phyloP scores from a whole-genome alignment of 1,140 invertebrate species.

The Probaryconus sp. region DNA sequence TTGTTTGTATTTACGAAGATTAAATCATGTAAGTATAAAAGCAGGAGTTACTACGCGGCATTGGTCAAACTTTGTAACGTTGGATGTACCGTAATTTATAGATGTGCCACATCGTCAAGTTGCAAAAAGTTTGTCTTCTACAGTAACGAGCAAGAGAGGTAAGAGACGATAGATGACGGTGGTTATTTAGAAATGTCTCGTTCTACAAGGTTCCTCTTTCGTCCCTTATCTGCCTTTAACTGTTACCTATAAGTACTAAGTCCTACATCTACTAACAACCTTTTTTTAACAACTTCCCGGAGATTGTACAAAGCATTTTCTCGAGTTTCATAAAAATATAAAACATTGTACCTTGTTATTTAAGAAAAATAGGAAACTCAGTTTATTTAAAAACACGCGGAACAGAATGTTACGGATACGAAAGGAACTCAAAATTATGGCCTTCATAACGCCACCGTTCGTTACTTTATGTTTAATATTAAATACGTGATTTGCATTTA shows the following conservation, averaged over 20 bases:
- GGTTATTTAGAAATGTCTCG: slow-evolving; percentile 45
- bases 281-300: slow-evolving; percentile 2
- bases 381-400: slow-evolving; percentile 10
- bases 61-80: slow-evolving; percentile 30
- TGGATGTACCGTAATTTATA: slow-evolving; percentile 38
- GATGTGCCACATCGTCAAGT: slow-evolving; percentile 38
- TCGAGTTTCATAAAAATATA: neutral
- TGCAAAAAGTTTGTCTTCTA: slow-evolving; percentile 40
- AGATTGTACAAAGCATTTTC: neutral
- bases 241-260: slow-evolving; percentile 13
- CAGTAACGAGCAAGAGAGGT: slow-evolving; percentile 39
- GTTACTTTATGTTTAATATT: no score
- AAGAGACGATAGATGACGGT: slow-evolving; percentile 39
- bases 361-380: no score
- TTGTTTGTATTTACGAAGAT: slow-evolving; percentile 26
- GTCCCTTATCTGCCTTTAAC: slow-evolving; percentile 28
- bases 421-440: no score
- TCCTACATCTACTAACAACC: slow-evolving; percentile 12
- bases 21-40: slow-evolving; percentile 29
- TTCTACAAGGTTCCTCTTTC: slow-evolving; percentile 12
- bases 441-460: no score
- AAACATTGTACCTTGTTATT: no score
- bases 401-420: no score
- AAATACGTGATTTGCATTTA: no score
- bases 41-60: slow-evolving; percentile 14